These are phyloP conservation scores for Calyptomena viridis DNA, from an alignment of 2,113 vertebrate species.

Conservation along the genomic window DNA sequence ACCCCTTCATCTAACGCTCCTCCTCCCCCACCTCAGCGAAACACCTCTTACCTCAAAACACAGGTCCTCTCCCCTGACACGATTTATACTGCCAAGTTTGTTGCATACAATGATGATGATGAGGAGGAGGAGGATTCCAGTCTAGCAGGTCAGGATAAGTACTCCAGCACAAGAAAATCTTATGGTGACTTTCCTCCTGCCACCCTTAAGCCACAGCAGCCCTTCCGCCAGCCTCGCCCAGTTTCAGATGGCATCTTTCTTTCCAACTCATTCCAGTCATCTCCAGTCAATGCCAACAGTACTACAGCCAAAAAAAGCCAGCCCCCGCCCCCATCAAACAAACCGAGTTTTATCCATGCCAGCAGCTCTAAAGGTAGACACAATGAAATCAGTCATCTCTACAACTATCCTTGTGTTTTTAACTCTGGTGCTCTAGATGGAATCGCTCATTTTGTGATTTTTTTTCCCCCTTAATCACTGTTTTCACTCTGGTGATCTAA, in stretches of 20 bases:
- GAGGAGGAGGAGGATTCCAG: constrained; percentile 77
- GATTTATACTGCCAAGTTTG: constrained; percentile 98
- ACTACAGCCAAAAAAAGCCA: constrained; percentile 78
- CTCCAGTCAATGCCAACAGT: constrained; percentile 94
- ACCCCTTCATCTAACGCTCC: constrained; percentile 80
- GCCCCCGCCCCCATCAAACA: constrained; percentile 81
- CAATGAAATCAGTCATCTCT: constrained; percentile 48
- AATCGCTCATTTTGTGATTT: constrained; percentile 43
- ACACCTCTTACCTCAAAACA: constrained; percentile 98
- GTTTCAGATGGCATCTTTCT: constrained; percentile 94
- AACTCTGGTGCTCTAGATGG: constrained; percentile 20
- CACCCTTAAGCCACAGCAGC: constrained; percentile 76
- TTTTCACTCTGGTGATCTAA: constrained; percentile 48
- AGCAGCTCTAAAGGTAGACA: constrained; percentile 86
- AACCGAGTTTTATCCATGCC: constrained; percentile 78
- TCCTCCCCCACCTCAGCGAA: constrained; percentile 96
- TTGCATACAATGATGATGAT: constrained; percentile 91
- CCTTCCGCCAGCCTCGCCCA: constrained; percentile 85
- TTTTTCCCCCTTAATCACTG: constrained; percentile 16
- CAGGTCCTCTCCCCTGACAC: constrained; percentile 96
- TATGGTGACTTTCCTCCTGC: constrained; percentile 87
- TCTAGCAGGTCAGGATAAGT: constrained; percentile 95
- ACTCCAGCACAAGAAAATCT: constrained; percentile 86
- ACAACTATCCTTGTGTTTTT: constrained; percentile 33
- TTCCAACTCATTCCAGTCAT: constrained; percentile 89